A percentile compares a stretch with the other conserved stretches of the same genome.
phyloP scores from a whole-genome alignment of 2,797 vertebrate species.

The Eremophila alpestris region DNA sequence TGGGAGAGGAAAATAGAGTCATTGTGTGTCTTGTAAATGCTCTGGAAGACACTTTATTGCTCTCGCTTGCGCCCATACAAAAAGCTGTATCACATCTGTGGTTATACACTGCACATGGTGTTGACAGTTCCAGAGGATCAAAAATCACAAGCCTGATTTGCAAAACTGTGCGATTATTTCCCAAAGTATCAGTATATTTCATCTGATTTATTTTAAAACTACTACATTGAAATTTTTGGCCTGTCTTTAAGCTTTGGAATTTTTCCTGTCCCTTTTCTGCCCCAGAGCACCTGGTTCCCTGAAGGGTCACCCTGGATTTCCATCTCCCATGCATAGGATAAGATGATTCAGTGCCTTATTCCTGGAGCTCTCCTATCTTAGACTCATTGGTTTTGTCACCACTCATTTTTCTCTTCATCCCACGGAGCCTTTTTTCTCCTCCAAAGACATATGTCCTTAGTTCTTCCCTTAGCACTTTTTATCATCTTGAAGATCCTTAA shows the following conservation, averaged over 20 bases:
- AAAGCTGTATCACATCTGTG: constrained; percentile 4
- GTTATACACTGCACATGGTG: neutral
- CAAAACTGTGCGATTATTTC: neutral
- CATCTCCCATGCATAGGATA: neutral
- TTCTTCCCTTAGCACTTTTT: neutral
- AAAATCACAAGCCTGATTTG: neutral
- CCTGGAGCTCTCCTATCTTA: neutral
- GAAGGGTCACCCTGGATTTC: neutral
- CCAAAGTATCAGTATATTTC: neutral
- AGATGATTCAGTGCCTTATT: neutral
- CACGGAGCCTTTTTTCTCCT: neutral
- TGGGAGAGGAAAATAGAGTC: neutral
- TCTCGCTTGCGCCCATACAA: neutral
- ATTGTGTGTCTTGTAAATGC: neutral
- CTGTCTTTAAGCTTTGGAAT: neutral
- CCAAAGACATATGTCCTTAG: neutral
- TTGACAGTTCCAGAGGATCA: neutral
- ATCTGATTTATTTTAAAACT: neutral
- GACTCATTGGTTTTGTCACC: neutral
- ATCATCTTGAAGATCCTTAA: neutral
- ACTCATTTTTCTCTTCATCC: neutral
- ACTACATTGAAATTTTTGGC: neutral
- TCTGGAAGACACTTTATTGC: neutral
- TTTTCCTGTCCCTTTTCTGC: neutral
- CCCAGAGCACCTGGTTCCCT: neutral